These are phyloP conservation scores for Agonum fuliginosum DNA, from an alignment of 2,888 invertebrate genomes.

Conservation along the genomic window DNA sequence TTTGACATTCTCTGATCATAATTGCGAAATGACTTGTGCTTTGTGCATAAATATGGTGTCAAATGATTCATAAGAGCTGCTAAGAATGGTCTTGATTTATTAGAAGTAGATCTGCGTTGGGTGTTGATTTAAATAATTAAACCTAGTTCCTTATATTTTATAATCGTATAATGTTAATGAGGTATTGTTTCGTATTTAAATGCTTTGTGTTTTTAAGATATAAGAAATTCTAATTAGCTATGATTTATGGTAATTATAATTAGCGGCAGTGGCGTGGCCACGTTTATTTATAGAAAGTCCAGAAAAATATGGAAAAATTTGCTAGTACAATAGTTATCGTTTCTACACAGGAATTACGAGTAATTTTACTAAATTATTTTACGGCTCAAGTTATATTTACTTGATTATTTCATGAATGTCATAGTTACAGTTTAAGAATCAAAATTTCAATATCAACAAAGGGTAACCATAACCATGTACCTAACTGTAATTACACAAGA, in stretches of 20 bases:
- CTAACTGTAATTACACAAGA: too few relatives aligned
- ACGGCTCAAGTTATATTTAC: too few relatives aligned
- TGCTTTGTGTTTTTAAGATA: neutral
- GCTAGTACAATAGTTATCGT: too few relatives aligned
- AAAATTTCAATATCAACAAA: too few relatives aligned
- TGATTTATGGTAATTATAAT: neutral
- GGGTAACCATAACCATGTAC: too few relatives aligned
- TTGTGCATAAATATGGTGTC: constrained; percentile 44
- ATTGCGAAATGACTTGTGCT: constrained; percentile 47
- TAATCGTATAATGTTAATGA: constrained; percentile 15
- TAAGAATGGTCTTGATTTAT: constrained; percentile 33
- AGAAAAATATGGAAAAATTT: too few relatives aligned
- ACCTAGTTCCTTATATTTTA: too few relatives aligned
- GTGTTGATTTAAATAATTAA: constrained; percentile 1
- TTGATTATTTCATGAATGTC: too few relatives aligned
- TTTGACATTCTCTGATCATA: constrained; percentile 49
- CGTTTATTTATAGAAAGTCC: too few relatives aligned
- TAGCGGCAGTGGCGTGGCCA: neutral
- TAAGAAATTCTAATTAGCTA: constrained; percentile 2
- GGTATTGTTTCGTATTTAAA: constrained; percentile 16
- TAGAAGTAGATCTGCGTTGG: neutral
- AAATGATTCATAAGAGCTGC: constrained; percentile 48
- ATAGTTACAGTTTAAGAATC: too few relatives aligned
- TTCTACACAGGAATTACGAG: too few relatives aligned
- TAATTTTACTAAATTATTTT: too few relatives aligned